Evolutionary conservation across 2,888 invertebrate species (phyloP).

Genomic region (Amorpha juglandis): DNA sequence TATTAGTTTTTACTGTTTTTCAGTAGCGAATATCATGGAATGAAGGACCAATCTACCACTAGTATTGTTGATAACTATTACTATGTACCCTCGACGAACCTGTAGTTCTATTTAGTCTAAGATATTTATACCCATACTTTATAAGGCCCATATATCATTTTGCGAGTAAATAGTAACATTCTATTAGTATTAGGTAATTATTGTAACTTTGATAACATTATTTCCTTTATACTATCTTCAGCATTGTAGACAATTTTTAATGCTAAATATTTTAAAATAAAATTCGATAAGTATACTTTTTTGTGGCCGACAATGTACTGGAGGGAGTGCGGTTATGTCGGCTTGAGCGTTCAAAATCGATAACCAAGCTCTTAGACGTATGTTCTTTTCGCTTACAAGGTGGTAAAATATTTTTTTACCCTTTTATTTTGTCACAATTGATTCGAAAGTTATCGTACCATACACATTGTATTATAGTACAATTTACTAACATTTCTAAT

Average conservation of each 20-base stretch:
- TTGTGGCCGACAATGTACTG: conserved; percentile 29
- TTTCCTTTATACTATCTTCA: too few relatives aligned
- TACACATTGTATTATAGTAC: too few relatives aligned
- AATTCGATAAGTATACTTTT: neutral
- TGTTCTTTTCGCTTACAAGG: conserved; percentile 5
- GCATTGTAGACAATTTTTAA: too few relatives aligned
- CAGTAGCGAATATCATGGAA: neutral
- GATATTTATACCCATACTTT: neutral
- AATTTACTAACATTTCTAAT: too few relatives aligned
- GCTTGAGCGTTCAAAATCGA: conserved; percentile 33
- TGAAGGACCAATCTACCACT: neutral
- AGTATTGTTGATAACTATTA: neutral
- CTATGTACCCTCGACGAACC: neutral
- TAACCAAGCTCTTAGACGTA: conserved; percentile 28
- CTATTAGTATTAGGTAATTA: too few relatives aligned
- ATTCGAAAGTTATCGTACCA: neutral
- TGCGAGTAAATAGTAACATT: too few relatives aligned
- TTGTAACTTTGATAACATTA: too few relatives aligned
- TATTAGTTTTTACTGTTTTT: neutral
- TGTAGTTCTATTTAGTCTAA: neutral
- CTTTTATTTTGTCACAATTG: neutral
- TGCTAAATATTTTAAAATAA: neutral
- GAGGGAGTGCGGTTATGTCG: conserved; percentile 23
- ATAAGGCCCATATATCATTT: too few relatives aligned
- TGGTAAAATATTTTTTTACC: conserved; percentile 3